These are phyloP conservation scores for Archocentrus centrarchus DNA, from an alignment of 2,113 vertebrate species.

Conservation along the genomic window DNA sequence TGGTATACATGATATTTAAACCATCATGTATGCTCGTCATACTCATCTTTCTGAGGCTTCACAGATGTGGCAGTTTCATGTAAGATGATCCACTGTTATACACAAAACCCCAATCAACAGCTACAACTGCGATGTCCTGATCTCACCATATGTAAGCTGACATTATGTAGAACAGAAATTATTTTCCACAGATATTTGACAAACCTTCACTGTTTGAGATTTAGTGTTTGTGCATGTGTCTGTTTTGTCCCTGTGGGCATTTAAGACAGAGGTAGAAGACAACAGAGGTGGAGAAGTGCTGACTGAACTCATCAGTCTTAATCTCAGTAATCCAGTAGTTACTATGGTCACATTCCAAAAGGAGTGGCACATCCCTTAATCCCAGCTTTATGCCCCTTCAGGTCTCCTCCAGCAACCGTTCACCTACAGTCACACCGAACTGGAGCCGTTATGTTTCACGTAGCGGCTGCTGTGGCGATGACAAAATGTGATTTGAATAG, in stretches of 20 bases:
- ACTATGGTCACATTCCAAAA: constrained; percentile 46
- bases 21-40: not conserved
- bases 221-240: not conserved
- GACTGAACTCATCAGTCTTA: constrained; percentile 43
- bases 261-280: constrained; percentile 16
- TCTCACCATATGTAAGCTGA: not conserved
- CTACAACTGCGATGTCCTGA: not conserved
- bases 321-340: constrained; percentile 62
- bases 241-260: not conserved
- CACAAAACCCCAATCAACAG: not conserved
- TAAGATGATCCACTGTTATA: not conserved
- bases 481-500: not conserved
- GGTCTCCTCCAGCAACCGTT: not conserved
- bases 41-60: not conserved
- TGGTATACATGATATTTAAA: too few relatives aligned
- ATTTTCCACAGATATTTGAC: not conserved
- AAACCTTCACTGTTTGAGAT: not conserved
- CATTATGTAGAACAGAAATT: not conserved
- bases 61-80: not conserved
- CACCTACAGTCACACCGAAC: not conserved
- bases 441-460: not conserved
- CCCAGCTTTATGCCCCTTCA: constrained; percentile 32
- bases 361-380: constrained; percentile 48
- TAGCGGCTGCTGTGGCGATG: not conserved
- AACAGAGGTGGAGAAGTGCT: constrained; percentile 24